These are phyloP conservation scores for Rhaphigaster nebulosa DNA, from an alignment of 2,888 invertebrate genomes.

Conservation along the genomic window DNA sequence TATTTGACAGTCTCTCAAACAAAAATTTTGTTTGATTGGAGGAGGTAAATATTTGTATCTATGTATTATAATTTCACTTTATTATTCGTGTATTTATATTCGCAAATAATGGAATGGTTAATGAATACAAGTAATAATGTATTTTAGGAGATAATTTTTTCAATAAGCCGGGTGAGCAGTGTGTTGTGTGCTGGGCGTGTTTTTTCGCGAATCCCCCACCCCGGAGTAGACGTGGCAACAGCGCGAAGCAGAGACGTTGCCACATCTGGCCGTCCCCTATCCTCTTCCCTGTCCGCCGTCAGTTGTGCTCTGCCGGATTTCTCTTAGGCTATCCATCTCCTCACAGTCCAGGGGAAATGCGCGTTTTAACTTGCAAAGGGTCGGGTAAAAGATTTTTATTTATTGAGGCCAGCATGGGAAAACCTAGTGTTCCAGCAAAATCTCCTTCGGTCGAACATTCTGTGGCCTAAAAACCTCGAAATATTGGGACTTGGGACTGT, in stretches of 20 bases:
- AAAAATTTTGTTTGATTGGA: not conserved
- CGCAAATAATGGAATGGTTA: not conserved
- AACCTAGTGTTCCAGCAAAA: too few relatives aligned
- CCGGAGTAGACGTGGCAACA: slow-evolving; percentile 51
- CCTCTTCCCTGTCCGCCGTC: slow-evolving; percentile 16
- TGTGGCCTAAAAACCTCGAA: too few relatives aligned
- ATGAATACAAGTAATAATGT: slow-evolving; percentile 47
- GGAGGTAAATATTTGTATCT: not conserved
- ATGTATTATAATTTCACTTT: not conserved
- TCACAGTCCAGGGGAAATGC: too few relatives aligned
- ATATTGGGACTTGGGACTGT: too few relatives aligned
- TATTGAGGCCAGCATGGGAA: too few relatives aligned
- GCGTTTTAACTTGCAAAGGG: too few relatives aligned
- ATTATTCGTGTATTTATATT: not conserved
- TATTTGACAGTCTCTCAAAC: not conserved
- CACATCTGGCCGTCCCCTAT: slow-evolving; percentile 43
- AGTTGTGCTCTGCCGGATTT: slow-evolving; percentile 51
- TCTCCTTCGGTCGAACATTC: too few relatives aligned
- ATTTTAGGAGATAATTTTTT: slow-evolving; percentile 39
- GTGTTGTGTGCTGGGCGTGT: slow-evolving; percentile 36
- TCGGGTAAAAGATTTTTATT: too few relatives aligned
- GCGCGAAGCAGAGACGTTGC: slow-evolving; percentile 46
- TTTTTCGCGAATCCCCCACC: slow-evolving; percentile 49
- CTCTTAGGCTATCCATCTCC: not conserved
- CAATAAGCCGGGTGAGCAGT: slow-evolving; percentile 43